Percentiles rank a stretch among this genome's conserved stretches.
Conservation (phyloP, 92 coral and sea anemone species). For the Siderastrea siderea region DNA sequence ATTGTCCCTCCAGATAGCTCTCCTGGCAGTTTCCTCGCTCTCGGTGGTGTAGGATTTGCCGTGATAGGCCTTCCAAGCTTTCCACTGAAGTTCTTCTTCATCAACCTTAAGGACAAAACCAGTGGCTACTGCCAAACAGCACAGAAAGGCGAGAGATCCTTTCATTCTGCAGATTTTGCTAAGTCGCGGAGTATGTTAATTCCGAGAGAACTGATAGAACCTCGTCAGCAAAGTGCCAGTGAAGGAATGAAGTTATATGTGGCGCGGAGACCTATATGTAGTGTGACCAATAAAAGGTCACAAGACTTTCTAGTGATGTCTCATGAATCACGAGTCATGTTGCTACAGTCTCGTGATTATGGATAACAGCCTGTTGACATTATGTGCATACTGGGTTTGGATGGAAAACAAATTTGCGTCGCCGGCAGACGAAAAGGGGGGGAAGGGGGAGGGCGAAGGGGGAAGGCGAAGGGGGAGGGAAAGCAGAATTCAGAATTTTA, state of each 20-base stretch:
- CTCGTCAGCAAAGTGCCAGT: neutral
- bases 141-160: constrained; percentile 15
- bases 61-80: constrained; percentile 82
- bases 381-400: too few species aligned
- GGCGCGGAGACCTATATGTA: neutral
- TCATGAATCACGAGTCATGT: neutral
- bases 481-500: too few species aligned
- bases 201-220: too few species aligned
- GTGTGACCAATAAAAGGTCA: neutral
- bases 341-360: neutral
- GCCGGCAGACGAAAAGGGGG: too few species aligned
- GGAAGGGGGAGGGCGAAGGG: too few species aligned
- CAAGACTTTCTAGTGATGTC: constrained; percentile 5
- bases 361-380: neutral
- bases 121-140: constrained; percentile 49
- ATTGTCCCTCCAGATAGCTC: constrained; percentile 83
- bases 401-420: too few species aligned
- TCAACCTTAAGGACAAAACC: constrained; percentile 48
- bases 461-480: too few species aligned
- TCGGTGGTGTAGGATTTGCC: constrained; percentile 61
- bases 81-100: constrained; percentile 76
- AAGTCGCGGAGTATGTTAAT: neutral
- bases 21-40: constrained; percentile 74
- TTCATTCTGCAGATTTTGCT: constrained; percentile 21
- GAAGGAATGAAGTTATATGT: neutral